Percentiles rank a stretch among this genome's conserved stretches.
Conservation (phyloP, 2,797 vertebrate species). For the Amphiprion clarkii region DNA sequence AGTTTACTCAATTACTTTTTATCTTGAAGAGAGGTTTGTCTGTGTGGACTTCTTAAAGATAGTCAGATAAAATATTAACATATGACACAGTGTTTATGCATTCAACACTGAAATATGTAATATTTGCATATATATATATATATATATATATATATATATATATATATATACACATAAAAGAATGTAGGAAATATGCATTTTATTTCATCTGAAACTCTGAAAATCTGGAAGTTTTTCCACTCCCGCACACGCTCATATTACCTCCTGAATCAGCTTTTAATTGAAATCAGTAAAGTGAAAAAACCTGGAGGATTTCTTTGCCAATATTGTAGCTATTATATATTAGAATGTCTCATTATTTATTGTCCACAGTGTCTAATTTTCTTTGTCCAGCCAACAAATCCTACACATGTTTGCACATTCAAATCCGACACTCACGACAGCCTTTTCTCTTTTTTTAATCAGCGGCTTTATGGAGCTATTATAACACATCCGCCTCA, state of each 20-base stretch:
- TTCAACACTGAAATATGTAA: no score
- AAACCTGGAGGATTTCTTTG: not conserved
- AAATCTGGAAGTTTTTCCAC: no score
- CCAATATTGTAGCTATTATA: no score
- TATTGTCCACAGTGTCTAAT: slow-evolving; percentile 1
- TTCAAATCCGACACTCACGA: not conserved
- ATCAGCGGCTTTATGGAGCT: slow-evolving; percentile 19
- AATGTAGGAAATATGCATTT: no score
- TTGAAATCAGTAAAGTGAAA: not conserved
- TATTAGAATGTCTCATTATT: not conserved
- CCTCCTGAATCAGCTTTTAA: no score
- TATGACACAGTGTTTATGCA: not conserved
- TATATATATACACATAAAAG: no score
- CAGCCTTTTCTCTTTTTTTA: slow-evolving; percentile 9
- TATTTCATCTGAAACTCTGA: no score
- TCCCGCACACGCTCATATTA: no score
- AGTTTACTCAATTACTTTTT: not conserved
- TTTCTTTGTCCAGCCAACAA: slow-evolving; percentile 12
- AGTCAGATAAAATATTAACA: no score
- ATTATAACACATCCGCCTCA: slow-evolving; percentile 37
- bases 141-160: no score
- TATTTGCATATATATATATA: no score
- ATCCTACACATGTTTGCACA: not conserved
- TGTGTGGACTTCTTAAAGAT: not conserved
- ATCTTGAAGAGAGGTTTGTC: not conserved